Conservation (phyloP, 2,888 invertebrate species). For the Melanotus villosus region DNA sequence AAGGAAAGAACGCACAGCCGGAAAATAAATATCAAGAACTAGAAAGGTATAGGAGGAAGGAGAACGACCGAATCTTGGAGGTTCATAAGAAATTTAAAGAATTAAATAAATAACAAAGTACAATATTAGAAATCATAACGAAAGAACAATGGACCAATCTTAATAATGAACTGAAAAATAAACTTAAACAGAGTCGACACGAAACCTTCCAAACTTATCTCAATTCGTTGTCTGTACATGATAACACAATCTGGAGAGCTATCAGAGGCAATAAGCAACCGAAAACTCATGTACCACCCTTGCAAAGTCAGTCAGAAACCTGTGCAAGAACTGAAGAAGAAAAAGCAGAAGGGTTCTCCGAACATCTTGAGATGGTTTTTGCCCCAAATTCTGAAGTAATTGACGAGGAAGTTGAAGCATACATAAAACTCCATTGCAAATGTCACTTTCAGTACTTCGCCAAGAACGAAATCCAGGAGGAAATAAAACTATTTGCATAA, state of each 20-base stretch:
- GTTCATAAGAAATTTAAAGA: too few species aligned
- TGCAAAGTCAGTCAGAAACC: background rate
- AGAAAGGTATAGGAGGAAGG: too few species aligned
- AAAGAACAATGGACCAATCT: too few species aligned
- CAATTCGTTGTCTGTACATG: background rate
- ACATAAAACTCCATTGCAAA: background rate
- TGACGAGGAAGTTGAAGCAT: background rate
- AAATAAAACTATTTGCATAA: too few species aligned
- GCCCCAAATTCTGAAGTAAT: background rate
- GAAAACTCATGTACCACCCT: background rate
- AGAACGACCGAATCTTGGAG: too few species aligned
- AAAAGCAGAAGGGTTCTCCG: background rate
- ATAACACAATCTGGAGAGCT: background rate
- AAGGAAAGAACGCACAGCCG: too few species aligned
- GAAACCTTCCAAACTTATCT: background rate
- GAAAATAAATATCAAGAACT: too few species aligned
- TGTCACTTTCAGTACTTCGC: background rate
- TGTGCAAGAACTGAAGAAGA: background rate
- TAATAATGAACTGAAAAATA: background rate
- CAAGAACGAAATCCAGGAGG: too few species aligned
- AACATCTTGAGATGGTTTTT: background rate
- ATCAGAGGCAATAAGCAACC: background rate
- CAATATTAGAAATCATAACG: too few species aligned
- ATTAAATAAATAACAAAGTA: too few species aligned
- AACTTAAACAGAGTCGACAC: background rate